Conservation (phyloP, 2,113 vertebrate genomes). For the Caloenas nicobarica region DNA sequence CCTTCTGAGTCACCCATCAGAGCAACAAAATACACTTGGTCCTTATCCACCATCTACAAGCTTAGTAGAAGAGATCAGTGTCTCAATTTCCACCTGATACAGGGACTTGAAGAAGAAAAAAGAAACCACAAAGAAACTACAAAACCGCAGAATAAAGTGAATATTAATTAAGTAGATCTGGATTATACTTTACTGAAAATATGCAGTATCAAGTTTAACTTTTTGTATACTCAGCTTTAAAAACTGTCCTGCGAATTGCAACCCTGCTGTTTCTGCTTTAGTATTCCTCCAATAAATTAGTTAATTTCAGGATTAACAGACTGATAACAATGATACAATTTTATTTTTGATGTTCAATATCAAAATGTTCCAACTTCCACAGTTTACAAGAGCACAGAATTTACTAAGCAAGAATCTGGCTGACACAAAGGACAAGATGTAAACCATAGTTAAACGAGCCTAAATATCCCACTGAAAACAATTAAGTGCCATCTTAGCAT, state of each 20-base stretch:
- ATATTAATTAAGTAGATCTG: not conserved
- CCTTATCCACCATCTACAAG: not conserved
- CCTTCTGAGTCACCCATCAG: accelerated
- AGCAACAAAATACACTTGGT: not conserved
- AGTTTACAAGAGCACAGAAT: not conserved
- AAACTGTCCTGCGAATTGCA: not conserved
- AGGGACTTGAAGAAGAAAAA: not conserved
- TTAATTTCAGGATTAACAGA: not conserved
- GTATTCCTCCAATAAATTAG: not conserved
- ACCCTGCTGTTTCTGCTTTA: accelerated
- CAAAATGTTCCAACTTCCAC: not conserved
- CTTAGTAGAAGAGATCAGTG: not conserved
- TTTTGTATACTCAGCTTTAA: not conserved
- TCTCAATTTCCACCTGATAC: not conserved
- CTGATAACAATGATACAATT: accelerated
- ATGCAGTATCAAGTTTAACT: not conserved
- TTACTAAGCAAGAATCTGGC: not conserved
- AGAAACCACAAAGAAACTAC: not conserved
- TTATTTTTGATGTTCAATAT: accelerated
- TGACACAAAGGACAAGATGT: not conserved
- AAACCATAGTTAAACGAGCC: accelerated
- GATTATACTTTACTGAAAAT: not conserved
- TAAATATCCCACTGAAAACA: accelerated
- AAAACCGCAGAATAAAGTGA: not conserved
- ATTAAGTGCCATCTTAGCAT: accelerated